Conservation (phyloP, 1,140 invertebrate genomes). For the Drosophila azteca region DNA sequence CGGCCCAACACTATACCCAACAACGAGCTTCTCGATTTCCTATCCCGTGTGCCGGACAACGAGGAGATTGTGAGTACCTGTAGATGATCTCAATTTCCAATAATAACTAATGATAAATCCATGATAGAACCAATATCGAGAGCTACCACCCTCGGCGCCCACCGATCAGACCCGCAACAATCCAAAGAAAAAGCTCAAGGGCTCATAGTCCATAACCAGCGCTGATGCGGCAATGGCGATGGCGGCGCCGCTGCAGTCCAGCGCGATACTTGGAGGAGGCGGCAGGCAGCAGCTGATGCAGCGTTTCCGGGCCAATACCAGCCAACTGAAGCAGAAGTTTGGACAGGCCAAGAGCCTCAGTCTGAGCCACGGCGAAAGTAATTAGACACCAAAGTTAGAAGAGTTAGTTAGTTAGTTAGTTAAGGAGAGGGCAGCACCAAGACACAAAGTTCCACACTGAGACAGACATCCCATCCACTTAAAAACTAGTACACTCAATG, state of each 20-base stretch:
- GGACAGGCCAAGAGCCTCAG: conserved; percentile 73
- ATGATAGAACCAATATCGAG: conserved; percentile 85
- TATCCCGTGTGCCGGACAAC: conserved; percentile 97
- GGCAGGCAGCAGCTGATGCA: conserved; percentile 69
- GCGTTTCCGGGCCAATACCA: conserved; percentile 75
- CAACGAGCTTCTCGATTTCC: conserved; percentile 97
- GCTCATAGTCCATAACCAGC: conserved; percentile 84
- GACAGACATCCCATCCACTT: conserved; percentile 48
- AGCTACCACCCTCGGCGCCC: conserved; percentile 85
- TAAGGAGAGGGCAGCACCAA: conserved; percentile 31
- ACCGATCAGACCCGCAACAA: conserved; percentile 84
- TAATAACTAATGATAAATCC: neutral
- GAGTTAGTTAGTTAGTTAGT: conserved; percentile 25
- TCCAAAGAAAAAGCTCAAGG: conserved; percentile 86
- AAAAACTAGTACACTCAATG: conserved; percentile 26
- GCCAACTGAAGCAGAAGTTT: conserved; percentile 71
- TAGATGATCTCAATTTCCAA: neutral
- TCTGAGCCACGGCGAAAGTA: conserved; percentile 69
- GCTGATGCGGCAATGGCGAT: conserved; percentile 59
- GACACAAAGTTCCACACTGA: conserved; percentile 33
- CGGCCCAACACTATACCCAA: conserved; percentile 97
- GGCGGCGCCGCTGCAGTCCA: conserved; percentile 50
- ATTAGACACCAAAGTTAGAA: conserved; percentile 48
- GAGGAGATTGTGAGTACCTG: conserved; percentile 91
- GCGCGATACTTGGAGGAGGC: conserved; percentile 30